phyloP scores from a whole-genome alignment of 2,888 invertebrate genomes.

The Caenorhabditis afra region DNA sequence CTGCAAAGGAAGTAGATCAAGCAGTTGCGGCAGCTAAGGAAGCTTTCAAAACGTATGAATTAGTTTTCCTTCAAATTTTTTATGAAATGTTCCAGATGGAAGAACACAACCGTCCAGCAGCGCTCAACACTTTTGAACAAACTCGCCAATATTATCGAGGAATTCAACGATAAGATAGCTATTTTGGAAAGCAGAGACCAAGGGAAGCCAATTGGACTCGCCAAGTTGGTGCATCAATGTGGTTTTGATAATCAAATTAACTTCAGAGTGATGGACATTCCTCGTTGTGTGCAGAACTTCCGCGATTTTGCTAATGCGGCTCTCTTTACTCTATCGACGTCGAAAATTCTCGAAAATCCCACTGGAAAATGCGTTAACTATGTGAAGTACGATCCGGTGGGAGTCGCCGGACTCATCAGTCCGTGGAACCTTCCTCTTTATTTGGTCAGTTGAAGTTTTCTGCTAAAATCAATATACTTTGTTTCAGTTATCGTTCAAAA shows the following conservation, averaged over 20 bases:
- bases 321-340: conserved; percentile 73
- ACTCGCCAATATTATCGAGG: conserved; percentile 83
- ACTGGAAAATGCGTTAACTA: conserved; percentile 81
- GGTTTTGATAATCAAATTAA: too few relatives aligned
- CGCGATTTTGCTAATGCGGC: conserved; percentile 83
- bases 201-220: conserved; percentile 83
- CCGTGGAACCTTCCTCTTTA: conserved; percentile 84
- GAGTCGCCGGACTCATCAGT: conserved; percentile 83
- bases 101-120: conserved; percentile 80
- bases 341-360: conserved; percentile 70
- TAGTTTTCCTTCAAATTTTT: too few relatives aligned
- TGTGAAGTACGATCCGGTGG: conserved; percentile 82
- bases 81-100: conserved; percentile 83
- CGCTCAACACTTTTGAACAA: conserved; percentile 82
- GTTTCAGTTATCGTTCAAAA: conserved; percentile 83
- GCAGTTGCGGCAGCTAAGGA: conserved; percentile 82
- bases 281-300: conserved; percentile 83
- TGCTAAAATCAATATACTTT: not conserved
- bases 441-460: conserved; percentile 72
- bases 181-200: conserved; percentile 83
- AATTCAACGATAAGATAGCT: conserved; percentile 82
- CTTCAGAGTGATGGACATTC: conserved; percentile 82
- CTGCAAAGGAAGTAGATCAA: conserved; percentile 79
- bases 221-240: conserved; percentile 53
- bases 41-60: conserved; percentile 82